A percentile compares a stretch with the other conserved stretches of the same genome.
These are phyloP conservation scores for Crocidura indochinensis DNA, from an alignment of 2,797 vertebrate genomes.

Conservation along the genomic window DNA sequence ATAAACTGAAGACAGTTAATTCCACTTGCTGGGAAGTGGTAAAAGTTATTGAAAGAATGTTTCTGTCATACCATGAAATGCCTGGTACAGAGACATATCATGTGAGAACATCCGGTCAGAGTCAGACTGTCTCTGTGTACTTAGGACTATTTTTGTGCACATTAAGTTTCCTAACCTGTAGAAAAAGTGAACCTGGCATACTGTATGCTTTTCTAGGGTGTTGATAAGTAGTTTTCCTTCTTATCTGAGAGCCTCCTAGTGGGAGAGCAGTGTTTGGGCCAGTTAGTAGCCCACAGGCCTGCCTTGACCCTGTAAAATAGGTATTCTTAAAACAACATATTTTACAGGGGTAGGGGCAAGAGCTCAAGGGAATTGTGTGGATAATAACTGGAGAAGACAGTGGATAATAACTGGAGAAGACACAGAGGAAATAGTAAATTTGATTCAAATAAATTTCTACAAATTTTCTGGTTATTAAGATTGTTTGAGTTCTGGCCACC, in stretches of 20 bases:
- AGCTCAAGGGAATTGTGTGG: conserved; percentile 59
- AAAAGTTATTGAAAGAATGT: not conserved
- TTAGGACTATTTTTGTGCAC: too few species aligned
- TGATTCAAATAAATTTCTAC: conserved; percentile 78
- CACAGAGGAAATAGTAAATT: conserved; percentile 73
- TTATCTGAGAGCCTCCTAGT: not conserved
- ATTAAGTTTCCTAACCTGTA: too few species aligned
- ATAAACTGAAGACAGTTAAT: not conserved
- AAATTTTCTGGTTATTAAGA: conserved; percentile 72
- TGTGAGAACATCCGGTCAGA: not conserved
- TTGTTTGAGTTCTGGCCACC: conserved; percentile 72
- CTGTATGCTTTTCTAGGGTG: not conserved
- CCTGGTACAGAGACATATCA: not conserved
- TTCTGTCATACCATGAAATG: too few species aligned
- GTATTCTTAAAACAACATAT: conserved; percentile 55
- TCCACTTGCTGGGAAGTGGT: not conserved
- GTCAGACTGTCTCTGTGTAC: too few species aligned
- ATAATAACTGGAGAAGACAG: conserved; percentile 68
- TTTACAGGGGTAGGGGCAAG: conserved; percentile 76
- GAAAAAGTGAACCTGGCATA: too few species aligned
- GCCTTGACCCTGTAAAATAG: not conserved
- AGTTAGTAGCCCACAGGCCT: not conserved
- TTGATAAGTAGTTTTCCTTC: conserved; percentile 12
- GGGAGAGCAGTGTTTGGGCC: conserved; percentile 7
- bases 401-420: conserved; percentile 73